Conservation (phyloP, 2,888 invertebrate species). For the Stictocephala bisonia region DNA sequence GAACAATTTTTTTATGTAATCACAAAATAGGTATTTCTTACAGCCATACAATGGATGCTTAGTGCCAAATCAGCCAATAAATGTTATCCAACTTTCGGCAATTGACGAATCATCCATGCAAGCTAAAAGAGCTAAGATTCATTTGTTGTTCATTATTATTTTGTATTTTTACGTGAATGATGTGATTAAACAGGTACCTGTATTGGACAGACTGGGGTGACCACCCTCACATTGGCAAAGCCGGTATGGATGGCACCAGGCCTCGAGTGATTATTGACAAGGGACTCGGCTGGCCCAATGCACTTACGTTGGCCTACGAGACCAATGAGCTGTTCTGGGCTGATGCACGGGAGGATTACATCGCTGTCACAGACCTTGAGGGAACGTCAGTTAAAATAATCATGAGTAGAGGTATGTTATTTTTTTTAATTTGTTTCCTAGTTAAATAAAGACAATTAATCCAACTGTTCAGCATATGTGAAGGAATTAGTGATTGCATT, state of each 20-base stretch:
- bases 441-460: too few relatives aligned
- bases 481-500: too few relatives aligned
- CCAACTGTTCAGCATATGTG: too few relatives aligned
- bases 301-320: slow-evolving; percentile 79
- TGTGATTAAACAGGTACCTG: slow-evolving; percentile 72
- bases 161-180: slow-evolving; percentile 2
- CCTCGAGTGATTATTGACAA: slow-evolving; percentile 74
- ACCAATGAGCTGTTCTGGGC: slow-evolving; percentile 87
- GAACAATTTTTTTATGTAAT: too few relatives aligned
- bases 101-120: neutral
- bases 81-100: neutral
- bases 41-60: too few relatives aligned
- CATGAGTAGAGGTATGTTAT: slow-evolving; percentile 72
- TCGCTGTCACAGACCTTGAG: slow-evolving; percentile 84
- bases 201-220: slow-evolving; percentile 93
- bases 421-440: neutral
- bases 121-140: too few relatives aligned
- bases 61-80: too few relatives aligned
- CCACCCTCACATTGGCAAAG: slow-evolving; percentile 83
- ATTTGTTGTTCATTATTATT: neutral
- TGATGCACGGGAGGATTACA: slow-evolving; percentile 87
- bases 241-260: slow-evolving; percentile 84
- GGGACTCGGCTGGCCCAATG: slow-evolving; percentile 89
- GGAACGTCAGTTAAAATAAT: slow-evolving; percentile 78
- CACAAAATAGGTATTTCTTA: too few relatives aligned